phyloP scores from a whole-genome alignment of 2,113 vertebrate species.

The Syngnathoides biaculeatus region DNA sequence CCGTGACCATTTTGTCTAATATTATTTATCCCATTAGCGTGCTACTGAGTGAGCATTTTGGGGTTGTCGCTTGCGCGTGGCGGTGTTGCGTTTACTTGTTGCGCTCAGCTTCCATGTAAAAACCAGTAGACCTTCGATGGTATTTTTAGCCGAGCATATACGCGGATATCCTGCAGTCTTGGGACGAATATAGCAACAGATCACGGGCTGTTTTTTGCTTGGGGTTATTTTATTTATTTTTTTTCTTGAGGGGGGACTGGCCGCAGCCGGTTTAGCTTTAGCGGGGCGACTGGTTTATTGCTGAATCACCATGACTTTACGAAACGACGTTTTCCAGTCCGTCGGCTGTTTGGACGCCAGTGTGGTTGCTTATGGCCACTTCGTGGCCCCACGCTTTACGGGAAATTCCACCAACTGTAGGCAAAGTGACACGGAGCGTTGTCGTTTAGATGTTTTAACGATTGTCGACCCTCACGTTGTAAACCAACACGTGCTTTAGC shows the following conservation, averaged over 20 bases:
- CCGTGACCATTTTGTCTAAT: background rate
- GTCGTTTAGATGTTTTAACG: background rate
- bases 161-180: constrained; percentile 9
- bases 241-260: constrained; percentile 9
- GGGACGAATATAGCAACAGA: background rate
- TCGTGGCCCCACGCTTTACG: constrained; percentile 55
- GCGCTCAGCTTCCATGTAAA: constrained; percentile 16
- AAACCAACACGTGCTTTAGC: constrained; percentile 3
- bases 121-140: background rate
- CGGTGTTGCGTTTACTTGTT: constrained; percentile 58
- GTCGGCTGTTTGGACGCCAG: constrained; percentile 41
- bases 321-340: constrained; percentile 34
- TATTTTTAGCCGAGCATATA: constrained; percentile 23
- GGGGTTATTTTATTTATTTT: background rate
- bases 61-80: constrained; percentile 9
- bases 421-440: constrained; percentile 6
- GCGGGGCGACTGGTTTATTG: constrained; percentile 59
- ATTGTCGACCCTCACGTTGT: background rate
- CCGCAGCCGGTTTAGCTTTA: constrained; percentile 20
- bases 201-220: constrained; percentile 4
- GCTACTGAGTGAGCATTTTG: accelerated
- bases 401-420: constrained; percentile 47
- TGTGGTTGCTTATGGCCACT: constrained; percentile 28
- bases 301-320: constrained; percentile 80
- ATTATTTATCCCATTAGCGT: background rate